Evolutionary conservation across 2,113 vertebrate genomes (phyloP), one percentile per base, ranked within the genome.

Genomic region (Microtus montanus): DNA sequence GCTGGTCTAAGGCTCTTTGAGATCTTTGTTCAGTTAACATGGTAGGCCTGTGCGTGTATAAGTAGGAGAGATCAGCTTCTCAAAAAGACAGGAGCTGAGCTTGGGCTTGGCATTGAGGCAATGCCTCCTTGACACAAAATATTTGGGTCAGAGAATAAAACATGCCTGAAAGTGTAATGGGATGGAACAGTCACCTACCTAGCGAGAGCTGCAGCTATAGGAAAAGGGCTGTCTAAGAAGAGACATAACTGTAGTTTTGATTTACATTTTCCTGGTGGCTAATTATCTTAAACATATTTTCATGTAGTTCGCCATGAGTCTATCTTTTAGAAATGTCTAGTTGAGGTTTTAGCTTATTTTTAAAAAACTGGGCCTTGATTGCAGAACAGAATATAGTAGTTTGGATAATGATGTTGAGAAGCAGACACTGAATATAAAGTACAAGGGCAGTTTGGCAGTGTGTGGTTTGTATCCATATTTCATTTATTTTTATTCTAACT

Each of bases 101-200:
- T 89, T 89, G 54, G 41, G 22, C n/a, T 96, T 20, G 74, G 38
- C 66, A 75, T 38, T 77, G 33, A 93, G 24, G 30, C 91, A 24
- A 93, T 96, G 89, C 41, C 85, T 80, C 75, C 47, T 71, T 49
- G 30, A 85, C 30, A 94, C 24, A 26, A 74, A 89, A 71, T 44
- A 85, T 75, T 96, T 93, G 10, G n/a, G 38, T 15, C 77, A 84
- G 75, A 88, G 61, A 90, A 94, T 22, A 92, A 94, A 58, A 44
- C 70, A 44, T n/a, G 9, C 84, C 58, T 75, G 24, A 85, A 88
- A 38, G 33, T 22, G 68, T 24, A 61, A 44, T 84, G 12, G 47
- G 52, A 58, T 78, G 30, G 68, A 78, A 3, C 77, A 35, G 47
- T 52, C 7, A 52, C 77, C 47, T 52, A 11, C 30, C 77, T 19